These are phyloP conservation scores for Drosophila saltans DNA, from an alignment of 1,140 invertebrate genomes.

Conservation along the genomic window DNA sequence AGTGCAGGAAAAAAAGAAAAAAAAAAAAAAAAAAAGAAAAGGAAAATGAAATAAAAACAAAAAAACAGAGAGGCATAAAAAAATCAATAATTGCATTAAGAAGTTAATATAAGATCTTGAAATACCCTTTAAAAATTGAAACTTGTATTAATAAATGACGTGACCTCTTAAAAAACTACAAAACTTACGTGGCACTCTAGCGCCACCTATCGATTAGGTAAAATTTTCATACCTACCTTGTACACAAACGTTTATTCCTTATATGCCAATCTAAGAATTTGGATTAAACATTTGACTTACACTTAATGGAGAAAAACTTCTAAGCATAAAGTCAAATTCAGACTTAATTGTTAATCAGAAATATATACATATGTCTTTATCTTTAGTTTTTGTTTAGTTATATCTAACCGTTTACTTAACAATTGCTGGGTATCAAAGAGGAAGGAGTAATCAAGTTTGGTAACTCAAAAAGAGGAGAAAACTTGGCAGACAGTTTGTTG, in stretches of 20 bases:
- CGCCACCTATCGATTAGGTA: too few relatives aligned
- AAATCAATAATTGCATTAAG: not conserved
- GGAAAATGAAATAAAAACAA: not conserved
- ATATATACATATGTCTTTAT: not conserved
- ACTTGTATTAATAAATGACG: too few relatives aligned
- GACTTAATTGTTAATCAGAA: not conserved
- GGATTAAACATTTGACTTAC: too few relatives aligned
- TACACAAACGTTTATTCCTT: too few relatives aligned
- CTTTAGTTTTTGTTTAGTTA: not conserved
- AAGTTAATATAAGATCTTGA: not conserved
- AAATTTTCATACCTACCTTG: too few relatives aligned
- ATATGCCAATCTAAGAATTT: too few relatives aligned
- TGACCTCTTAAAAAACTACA: too few relatives aligned
- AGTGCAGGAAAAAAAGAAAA: conserved; percentile 17
- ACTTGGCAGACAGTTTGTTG: conserved; percentile 61
- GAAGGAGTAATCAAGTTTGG: conserved; percentile 59
- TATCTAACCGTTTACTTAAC: not conserved
- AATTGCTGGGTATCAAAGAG: not conserved
- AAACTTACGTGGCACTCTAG: too few relatives aligned
- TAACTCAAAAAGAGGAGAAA: conserved; percentile 18
- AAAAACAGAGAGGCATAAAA: not conserved
- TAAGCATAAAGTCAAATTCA: too few relatives aligned
- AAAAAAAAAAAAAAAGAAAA: not conserved
- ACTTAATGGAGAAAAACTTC: too few relatives aligned
- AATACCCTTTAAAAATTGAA: too few relatives aligned